Base-by-base conservation (phyloP, 1,140 invertebrate species). In the Papilio xuthus region DNA sequence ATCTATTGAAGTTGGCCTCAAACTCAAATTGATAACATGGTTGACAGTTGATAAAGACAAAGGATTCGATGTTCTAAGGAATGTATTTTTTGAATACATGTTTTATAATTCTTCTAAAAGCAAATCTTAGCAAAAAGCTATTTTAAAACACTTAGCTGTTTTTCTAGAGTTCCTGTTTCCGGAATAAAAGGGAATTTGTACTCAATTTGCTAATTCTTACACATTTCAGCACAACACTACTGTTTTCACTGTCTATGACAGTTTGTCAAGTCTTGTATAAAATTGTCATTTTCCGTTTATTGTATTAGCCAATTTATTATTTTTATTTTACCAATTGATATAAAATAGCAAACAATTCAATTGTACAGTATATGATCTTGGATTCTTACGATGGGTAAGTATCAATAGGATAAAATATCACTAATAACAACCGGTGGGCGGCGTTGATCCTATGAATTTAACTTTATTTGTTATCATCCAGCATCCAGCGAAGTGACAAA, bases 401-500 rank as follows among this genome's bases (percentile, higher is more conserved):
- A 83, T 26, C 63, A 75, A 78, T 44, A 32, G 79, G 20, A 1
- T 73, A 23, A 75, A 77, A 70, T 77, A 76, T 75, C 32, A 71
- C 79, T 28, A 80, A 42, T 15, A 72, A 74, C 77, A 80, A 81
- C 85, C 85, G 85, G 92, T 93, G 92, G 92, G 92, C 91, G 92
- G 90, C 91, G 88, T 89, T 88, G 85, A 86, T 79, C 80, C 71
- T 86, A 79, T 84, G 85, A 80, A 85, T 86, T 78, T 83, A 88
- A 76, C 63, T 42, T 75, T 75, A 75, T 75, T 75, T 88, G 80
- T 83, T 82, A 76, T 85, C 89, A 77, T 88, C 73, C 82, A 94
- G 94, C 92, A 80, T 94, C 94, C 60, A 93, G 93, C 80, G 96
- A 97, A 92, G 94, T 95, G 78, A 94, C 94, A 26, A 98, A 99